Evolutionary conservation across 1,140 invertebrate species (phyloP).

Genomic region (Holcopasites calliopsidis): DNA sequence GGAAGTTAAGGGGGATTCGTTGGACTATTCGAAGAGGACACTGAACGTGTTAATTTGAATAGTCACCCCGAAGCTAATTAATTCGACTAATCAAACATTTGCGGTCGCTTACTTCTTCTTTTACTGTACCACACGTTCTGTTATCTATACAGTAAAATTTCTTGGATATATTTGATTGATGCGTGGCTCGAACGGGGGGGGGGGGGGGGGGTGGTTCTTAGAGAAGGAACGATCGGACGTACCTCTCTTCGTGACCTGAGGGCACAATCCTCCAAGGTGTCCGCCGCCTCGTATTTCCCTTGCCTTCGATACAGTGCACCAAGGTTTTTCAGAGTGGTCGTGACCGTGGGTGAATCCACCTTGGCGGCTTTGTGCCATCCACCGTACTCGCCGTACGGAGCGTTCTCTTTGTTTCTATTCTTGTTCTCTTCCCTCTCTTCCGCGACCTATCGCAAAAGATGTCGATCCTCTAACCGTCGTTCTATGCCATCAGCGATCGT

Average conservation of each 20-base stretch:
- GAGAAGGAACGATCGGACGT: constrained; percentile 44
- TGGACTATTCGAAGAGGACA: too few species aligned
- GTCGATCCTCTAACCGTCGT: neutral
- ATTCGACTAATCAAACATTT: too few species aligned
- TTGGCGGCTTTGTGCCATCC: constrained; percentile 99
- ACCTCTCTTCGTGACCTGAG: constrained; percentile 96
- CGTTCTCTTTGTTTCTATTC: constrained; percentile 93
- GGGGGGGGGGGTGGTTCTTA: too few species aligned
- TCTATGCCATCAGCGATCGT: neutral
- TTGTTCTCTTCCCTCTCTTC: constrained; percentile 98
- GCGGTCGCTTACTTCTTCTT: too few species aligned
- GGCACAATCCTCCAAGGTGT: constrained; percentile 98
- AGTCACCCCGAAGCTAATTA: neutral
- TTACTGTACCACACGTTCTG: neutral
- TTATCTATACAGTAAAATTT: neutral
- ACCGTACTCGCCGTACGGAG: constrained; percentile 95
- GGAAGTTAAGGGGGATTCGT: too few species aligned
- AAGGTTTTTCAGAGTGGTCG: constrained; percentile 97
- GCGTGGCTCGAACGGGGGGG: too few species aligned
- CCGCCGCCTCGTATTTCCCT: constrained; percentile 99
- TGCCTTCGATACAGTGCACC: constrained; percentile 98
- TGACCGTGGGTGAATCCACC: constrained; percentile 98
- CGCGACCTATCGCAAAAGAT: constrained; percentile 84
- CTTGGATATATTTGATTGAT: too few species aligned
- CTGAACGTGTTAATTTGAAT: too few species aligned